Base-by-base conservation (phyloP, 1,140 invertebrate species). In the Rhizoglyphus robini region DNA sequence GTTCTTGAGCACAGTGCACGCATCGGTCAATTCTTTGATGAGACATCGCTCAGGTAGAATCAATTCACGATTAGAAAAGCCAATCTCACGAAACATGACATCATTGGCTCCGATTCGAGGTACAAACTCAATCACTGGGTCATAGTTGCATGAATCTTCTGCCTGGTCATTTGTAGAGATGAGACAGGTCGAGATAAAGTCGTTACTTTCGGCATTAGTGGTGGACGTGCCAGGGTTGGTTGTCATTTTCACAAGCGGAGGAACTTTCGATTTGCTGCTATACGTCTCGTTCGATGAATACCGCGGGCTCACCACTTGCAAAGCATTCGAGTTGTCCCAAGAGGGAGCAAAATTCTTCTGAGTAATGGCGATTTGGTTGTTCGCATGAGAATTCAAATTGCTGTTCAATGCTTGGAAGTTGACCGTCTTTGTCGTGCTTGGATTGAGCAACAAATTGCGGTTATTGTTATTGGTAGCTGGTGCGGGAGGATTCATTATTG, bases 31-130 rank as follows among this genome's bases (percentile, higher is more conserved):
- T 15, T 60, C 58, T 27, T 60, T 15, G 15, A 60, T 60, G n/a
- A 60, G 58, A 32, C 27, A 60, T 34, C 15, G 27, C 29, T 60
- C 58, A 11, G 58, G 58, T 34, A 3, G 2, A 23, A 29, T 29
- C 27, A 60, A 27, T 46, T 60, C 58, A 34, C 27, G 15, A 46
- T 60, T 32, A 2, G 58, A 60, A 11, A 60, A 60, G 2, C 15
- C 15, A 29, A 60, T 34, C 27, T 60, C 1, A 3, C 30, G 58
- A 5, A 60, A 46, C 29, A 32, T 5, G 8, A 20, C 8, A 25
- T 54, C 51, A 32, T 54, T 54, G 51, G 51, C 8, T 25, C 51
- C 51, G 23, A 54, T 54, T 51, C 15, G 58, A 27, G 58, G 58
- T 13, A 60, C 27, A 3, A 38, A 34, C 29, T 60, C 58, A n/a